These are phyloP conservation scores for Thryonomys swinderianus DNA, from an alignment of 2,113 vertebrate species.

Conservation along the genomic window DNA sequence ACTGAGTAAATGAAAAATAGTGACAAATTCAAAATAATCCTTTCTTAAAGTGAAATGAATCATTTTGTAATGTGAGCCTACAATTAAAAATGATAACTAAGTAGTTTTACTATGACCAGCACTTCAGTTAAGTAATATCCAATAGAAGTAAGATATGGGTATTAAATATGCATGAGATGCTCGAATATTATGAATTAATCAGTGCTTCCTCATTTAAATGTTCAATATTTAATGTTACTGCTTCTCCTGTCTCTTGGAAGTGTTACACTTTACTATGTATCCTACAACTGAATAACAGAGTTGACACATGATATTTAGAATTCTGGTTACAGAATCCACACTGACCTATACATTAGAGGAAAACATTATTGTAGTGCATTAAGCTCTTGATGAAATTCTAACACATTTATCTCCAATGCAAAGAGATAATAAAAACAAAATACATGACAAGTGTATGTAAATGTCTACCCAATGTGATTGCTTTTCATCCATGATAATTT, in stretches of 20 bases:
- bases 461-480: constrained; percentile 75
- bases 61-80: constrained; percentile 72
- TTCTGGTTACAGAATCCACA: constrained; percentile 54
- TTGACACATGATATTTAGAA: constrained; percentile 66
- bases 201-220: constrained; percentile 86
- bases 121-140: constrained; percentile 83
- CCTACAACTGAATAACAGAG: constrained; percentile 70
- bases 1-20: constrained; percentile 76
- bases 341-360: constrained; percentile 47
- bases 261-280: constrained; percentile 81
- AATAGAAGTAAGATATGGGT: constrained; percentile 85
- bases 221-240: constrained; percentile 91
- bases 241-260: constrained; percentile 82
- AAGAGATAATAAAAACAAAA: constrained; percentile 74
- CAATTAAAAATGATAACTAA: constrained; percentile 81
- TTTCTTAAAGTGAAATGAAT: constrained; percentile 81
- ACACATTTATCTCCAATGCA: constrained; percentile 66
- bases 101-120: constrained; percentile 65
- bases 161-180: constrained; percentile 88
- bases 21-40: constrained; percentile 71
- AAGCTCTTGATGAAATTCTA: constrained; percentile 68
- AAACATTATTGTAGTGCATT: constrained; percentile 28
- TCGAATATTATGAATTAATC: constrained; percentile 90
- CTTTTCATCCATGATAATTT: constrained; percentile 82
- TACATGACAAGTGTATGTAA: constrained; percentile 76